These are phyloP conservation scores for Burhinus bistriatus DNA, from an alignment of 2,113 vertebrate genomes.

Conservation along the genomic window DNA sequence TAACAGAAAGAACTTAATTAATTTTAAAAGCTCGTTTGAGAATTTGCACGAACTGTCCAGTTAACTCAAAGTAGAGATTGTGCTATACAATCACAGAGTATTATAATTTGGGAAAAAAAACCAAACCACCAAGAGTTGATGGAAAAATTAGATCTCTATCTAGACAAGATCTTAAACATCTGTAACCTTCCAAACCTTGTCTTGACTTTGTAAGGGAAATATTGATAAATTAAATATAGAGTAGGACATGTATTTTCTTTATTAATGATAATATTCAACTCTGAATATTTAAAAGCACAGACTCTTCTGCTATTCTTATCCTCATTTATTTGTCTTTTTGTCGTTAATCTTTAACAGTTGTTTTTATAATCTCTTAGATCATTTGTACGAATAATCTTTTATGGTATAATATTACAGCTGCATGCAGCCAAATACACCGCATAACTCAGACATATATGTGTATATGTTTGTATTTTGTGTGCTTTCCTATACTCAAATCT, in stretches of 20 bases:
- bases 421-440: neutral
- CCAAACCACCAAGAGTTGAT: neutral
- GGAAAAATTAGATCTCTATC: neutral
- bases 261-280: neutral
- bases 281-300: conserved; percentile 34
- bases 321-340: neutral
- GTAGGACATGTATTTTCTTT: neutral
- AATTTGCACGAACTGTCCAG: neutral
- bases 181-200: neutral
- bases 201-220: neutral
- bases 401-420: neutral
- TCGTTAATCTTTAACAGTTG: neutral
- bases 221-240: conserved; percentile 2
- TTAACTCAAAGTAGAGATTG: neutral
- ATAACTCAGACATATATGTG: neutral
- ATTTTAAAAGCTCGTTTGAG: neutral
- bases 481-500: neutral
- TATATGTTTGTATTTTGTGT: neutral
- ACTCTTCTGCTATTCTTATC: neutral
- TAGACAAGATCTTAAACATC: neutral
- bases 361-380: neutral
- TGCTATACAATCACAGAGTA: neutral
- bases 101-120: neutral
- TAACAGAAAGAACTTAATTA: neutral
- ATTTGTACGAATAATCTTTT: neutral